These are phyloP conservation scores for Hydrolagus colliei DNA, from an alignment of 2,797 vertebrate species.

Conservation along the genomic window DNA sequence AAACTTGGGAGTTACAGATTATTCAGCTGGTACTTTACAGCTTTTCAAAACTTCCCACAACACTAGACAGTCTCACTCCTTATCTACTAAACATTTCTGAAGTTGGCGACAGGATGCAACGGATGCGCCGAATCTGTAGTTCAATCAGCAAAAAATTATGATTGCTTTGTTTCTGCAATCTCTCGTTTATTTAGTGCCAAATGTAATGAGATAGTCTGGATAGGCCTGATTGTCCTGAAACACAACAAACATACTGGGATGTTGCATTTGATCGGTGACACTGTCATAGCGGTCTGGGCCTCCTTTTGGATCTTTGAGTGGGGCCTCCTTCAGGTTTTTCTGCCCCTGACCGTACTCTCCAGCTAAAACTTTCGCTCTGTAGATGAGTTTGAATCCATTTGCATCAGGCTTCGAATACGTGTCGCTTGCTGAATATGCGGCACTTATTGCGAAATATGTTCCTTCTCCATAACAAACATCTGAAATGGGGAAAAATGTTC, in stretches of 20 bases:
- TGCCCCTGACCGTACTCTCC: neutral
- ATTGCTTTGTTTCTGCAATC: neutral
- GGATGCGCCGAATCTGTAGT: no score
- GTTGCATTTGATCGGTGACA: neutral
- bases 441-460: constrained; percentile 26
- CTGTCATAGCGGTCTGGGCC: constrained; percentile 4
- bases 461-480: constrained; percentile 10
- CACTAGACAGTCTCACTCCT: no score
- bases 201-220: constrained; percentile 30
- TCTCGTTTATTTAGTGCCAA: neutral
- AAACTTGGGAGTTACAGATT: no score
- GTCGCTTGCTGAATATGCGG: constrained; percentile 13
- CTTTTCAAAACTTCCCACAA: no score
- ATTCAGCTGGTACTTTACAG: no score
- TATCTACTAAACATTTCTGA: no score
- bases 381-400: neutral
- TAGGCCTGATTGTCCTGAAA: constrained; percentile 32
- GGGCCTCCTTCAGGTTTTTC: neutral
- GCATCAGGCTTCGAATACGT: constrained; percentile 17
- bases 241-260: constrained; percentile 16
- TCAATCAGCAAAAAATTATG: neutral
- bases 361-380: constrained; percentile 23
- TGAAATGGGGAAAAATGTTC: constrained; percentile 1
- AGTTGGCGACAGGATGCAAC: no score
- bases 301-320: constrained; percentile 5